Evolutionary conservation across 2,113 vertebrate genomes (phyloP).

Genomic region (Coreoperca whiteheadi): DNA sequence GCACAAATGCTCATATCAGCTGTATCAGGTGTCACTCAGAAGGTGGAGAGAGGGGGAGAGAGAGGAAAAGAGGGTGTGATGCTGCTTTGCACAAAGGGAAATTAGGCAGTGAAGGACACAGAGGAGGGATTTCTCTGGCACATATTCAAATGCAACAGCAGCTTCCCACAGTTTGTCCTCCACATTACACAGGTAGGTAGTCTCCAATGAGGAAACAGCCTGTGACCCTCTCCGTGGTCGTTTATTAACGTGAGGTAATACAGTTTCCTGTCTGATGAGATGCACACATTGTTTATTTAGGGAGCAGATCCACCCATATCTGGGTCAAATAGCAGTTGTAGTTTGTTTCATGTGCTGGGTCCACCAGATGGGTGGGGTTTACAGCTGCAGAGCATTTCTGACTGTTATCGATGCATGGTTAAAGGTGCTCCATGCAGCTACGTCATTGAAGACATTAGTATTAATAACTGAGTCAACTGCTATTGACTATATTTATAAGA

Average conservation of each 20-base stretch:
- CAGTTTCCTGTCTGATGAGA: constrained; percentile 61
- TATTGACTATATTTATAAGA: background rate
- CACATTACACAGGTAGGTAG: constrained; percentile 48
- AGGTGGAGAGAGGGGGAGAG: constrained; percentile 4
- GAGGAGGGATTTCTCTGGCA: constrained; percentile 73
- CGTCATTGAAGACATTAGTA: constrained; percentile 20
- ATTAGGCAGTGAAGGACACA: constrained; percentile 74
- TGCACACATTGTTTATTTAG: constrained; percentile 53
- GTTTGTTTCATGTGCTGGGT: constrained; percentile 34
- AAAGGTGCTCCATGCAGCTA: constrained; percentile 3
- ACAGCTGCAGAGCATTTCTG: background rate
- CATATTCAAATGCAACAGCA: constrained; percentile 71
- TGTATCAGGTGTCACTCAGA: constrained; percentile 65
- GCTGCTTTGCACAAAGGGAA: constrained; percentile 74
- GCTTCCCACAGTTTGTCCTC: constrained; percentile 39
- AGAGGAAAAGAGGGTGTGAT: constrained; percentile 23
- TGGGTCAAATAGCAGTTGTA: constrained; percentile 53
- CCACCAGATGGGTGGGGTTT: constrained; percentile 34
- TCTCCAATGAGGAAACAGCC: constrained; percentile 53
- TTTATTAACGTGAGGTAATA: constrained; percentile 53
- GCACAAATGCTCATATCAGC: constrained; percentile 53
- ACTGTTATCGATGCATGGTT: background rate
- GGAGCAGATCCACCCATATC: constrained; percentile 40
- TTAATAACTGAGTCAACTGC: background rate
- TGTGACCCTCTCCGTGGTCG: constrained; percentile 49